phyloP scores from a whole-genome alignment of 2,888 invertebrate species.

The Pristionchus maxplancki region DNA sequence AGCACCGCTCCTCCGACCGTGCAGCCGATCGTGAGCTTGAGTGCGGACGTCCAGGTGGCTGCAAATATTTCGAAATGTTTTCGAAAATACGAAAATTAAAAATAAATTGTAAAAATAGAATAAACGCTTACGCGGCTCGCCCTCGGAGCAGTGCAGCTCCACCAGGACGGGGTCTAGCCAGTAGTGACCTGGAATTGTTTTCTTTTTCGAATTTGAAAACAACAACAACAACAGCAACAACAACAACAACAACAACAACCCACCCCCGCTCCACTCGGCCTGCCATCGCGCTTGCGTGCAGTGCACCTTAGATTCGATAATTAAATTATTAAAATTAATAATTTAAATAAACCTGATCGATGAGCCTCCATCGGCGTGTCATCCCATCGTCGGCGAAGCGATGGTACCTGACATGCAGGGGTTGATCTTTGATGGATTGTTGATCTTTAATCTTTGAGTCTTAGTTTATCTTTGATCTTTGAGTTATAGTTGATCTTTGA shows the following conservation, averaged over 20 bases:
- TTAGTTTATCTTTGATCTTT: no score
- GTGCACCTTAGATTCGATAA: not conserved
- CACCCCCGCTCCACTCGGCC: not conserved
- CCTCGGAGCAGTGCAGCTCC: not conserved
- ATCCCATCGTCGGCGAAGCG: not conserved
- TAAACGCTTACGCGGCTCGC: not conserved
- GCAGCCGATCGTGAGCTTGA: not conserved
- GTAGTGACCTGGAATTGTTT: not conserved
- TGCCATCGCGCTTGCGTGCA: not conserved
- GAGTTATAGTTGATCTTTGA: not conserved
- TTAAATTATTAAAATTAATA: not conserved
- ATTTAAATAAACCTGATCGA: not conserved
- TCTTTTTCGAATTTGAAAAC: not conserved
- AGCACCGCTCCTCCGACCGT: not conserved
- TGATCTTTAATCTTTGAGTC: not conserved
- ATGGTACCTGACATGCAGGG: not conserved
- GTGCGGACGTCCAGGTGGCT: not conserved
- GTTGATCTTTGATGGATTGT: not conserved
- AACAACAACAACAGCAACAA: no score
- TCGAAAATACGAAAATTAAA: not conserved
- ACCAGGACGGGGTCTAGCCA: not conserved
- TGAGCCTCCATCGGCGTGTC: not conserved
- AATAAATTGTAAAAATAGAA: no score
- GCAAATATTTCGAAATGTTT: not conserved
- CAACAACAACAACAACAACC: no score